A percentile compares a stretch with the other conserved stretches of the same genome.
These are phyloP conservation scores for Montipora foliosa DNA, from an alignment of 64 coral and sea anemone species.

Conservation along the genomic window DNA sequence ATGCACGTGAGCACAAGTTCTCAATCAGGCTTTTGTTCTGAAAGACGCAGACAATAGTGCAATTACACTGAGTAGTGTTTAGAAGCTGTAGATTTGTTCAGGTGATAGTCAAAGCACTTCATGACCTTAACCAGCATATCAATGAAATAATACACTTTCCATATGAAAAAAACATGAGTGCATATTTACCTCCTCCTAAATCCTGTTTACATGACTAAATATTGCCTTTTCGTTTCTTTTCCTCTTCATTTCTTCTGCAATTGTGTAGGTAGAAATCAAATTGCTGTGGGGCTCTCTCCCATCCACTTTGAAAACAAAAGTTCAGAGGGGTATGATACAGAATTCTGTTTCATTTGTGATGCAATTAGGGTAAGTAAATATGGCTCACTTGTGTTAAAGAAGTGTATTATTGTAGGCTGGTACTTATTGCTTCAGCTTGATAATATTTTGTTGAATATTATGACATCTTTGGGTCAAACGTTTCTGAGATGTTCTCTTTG, in stretches of 20 bases:
- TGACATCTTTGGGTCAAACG: neutral
- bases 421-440: neutral
- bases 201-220: neutral
- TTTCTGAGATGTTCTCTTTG: neutral
- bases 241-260: neutral
- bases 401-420: neutral
- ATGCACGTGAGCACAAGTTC: neutral
- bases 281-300: constrained; percentile 42
- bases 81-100: neutral
- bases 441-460: neutral
- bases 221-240: neutral
- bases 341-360: constrained; percentile 52
- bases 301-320: constrained; percentile 41
- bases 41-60: neutral
- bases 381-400: neutral
- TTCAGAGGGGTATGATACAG: constrained; percentile 24
- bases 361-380: constrained; percentile 40
- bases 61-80: neutral
- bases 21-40: neutral
- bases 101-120: neutral
- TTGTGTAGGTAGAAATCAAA: constrained; percentile 20
- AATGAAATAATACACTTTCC: neutral
- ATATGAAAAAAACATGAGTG: neutral
- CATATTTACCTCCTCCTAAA: neutral
- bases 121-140: neutral